phyloP scores from a whole-genome alignment of 2,113 vertebrate genomes.

The Aptenodytes patagonicus region DNA sequence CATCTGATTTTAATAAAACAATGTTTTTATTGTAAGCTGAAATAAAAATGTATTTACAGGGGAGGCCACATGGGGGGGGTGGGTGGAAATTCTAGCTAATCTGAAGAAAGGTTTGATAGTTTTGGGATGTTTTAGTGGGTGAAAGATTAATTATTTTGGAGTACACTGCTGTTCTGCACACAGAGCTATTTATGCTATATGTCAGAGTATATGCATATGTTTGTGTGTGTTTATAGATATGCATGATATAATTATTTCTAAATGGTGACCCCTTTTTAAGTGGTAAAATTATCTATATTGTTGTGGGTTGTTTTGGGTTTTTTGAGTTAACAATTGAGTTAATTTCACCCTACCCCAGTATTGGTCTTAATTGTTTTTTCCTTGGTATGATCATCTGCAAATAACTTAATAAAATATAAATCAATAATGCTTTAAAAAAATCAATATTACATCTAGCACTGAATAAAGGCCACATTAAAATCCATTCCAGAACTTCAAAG shows the following conservation, averaged over 20 bases:
- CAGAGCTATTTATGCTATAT: background rate
- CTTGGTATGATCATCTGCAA: background rate
- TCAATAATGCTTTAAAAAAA: background rate
- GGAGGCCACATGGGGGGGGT: background rate
- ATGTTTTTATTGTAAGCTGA: slow-evolving; percentile 28
- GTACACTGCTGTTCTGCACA: background rate
- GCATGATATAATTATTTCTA: background rate
- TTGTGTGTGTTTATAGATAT: background rate
- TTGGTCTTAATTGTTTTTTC: background rate
- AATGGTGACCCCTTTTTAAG: background rate
- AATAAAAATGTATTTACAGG: slow-evolving; percentile 60
- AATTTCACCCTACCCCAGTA: background rate
- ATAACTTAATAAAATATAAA: background rate
- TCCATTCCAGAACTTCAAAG: background rate
- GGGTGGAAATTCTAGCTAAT: background rate
- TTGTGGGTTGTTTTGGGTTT: background rate
- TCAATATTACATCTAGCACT: background rate
- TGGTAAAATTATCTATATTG: background rate
- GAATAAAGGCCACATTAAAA: background rate
- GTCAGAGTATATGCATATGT: background rate
- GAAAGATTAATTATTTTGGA: background rate
- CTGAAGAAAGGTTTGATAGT: background rate
- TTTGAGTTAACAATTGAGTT: background rate
- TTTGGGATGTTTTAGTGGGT: background rate
- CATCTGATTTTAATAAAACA: slow-evolving; percentile 58